Percentiles rank a stretch among this genome's conserved stretches.
Conservation (phyloP, 2,888 invertebrate species). For the Dione juno region DNA sequence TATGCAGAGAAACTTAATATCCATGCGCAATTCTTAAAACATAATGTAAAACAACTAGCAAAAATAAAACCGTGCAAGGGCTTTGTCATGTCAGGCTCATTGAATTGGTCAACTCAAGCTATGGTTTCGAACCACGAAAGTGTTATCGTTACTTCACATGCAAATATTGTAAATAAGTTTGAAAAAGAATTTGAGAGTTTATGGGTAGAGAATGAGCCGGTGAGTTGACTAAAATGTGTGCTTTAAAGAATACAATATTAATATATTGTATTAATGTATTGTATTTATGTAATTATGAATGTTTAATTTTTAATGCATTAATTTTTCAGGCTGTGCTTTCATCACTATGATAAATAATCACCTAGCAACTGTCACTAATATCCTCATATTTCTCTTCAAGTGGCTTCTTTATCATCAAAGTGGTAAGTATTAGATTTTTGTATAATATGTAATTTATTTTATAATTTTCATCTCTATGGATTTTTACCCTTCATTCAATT, state of each 20-base stretch:
- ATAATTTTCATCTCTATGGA: constrained; percentile 2
- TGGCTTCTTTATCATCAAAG: neutral
- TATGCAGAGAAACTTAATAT: constrained; percentile 75
- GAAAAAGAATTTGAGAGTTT: constrained; percentile 85
- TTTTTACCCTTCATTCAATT: constrained; percentile 16
- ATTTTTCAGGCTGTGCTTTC: constrained; percentile 58
- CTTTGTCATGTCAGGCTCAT: constrained; percentile 87
- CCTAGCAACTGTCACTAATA: constrained; percentile 26
- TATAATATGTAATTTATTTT: neutral
- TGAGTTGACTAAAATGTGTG: constrained; percentile 49
- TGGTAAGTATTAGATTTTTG: constrained; percentile 15
- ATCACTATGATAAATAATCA: constrained; percentile 44
- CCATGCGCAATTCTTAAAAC: constrained; percentile 61
- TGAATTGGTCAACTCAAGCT: constrained; percentile 90
- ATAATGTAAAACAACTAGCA: constrained; percentile 50
- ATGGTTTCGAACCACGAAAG: constrained; percentile 89
- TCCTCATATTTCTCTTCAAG: neutral
- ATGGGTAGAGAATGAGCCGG: constrained; percentile 82
- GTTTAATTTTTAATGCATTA: neutral
- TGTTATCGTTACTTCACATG: constrained; percentile 85
- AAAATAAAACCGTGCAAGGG: constrained; percentile 63
- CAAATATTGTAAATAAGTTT: constrained; percentile 81
- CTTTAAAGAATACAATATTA: neutral
- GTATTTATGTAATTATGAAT: too few relatives aligned
- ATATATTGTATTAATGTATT: too few relatives aligned